Base-by-base conservation (phyloP, 1,140 invertebrate genomes). In the Sminthurinus signatus region DNA sequence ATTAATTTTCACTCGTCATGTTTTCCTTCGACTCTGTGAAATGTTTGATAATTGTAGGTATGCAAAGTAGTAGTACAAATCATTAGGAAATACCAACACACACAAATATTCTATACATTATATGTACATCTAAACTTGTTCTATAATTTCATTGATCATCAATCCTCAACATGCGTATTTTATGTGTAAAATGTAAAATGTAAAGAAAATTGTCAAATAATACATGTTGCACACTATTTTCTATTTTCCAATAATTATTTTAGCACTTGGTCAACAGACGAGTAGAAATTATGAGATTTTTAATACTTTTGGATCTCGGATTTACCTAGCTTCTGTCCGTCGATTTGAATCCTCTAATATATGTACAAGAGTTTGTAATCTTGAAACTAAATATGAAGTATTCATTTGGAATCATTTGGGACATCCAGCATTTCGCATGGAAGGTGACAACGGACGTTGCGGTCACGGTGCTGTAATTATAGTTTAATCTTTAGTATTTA, bases 281-380 rank as follows among this genome's bases (percentile, higher is more conserved):
- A 52, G 10, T 4, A 27, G 28, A 52, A 52, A 52, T n/a, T 52
- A 52, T 28, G 50, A 52, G 27, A 27, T 52, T 25, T 52, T 28
- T 25, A 52, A 52, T 28, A 52, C 50, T 15, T 52, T 52, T 25
- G 50, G 50, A 15, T 25, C 50, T 17, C 19, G 50, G 27, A 52
- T 52, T 8, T 52, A 27, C 25, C 8, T 27, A 12, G 50, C 50
- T 17, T 27, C 50, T 4, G 50, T 52, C 15, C 32, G 15, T 15
- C 5, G 15, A 36, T 8, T n/a, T n/a, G n/a, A n/a, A n/a, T n/a
- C n/a, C n/a, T n/a, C n/a, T n/a, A n/a, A n/a, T n/a, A n/a, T n/a
- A n/a, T n/a, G n/a, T n/a, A n/a, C n/a, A n/a, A n/a, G n/a, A n/a
- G n/a, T n/a, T n/a, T n/a, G n/a, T n/a, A n/a, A n/a, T n/a, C n/a